phyloP scores from a whole-genome alignment of 1,140 invertebrate genomes.

The Philotrypesis tridentata region DNA sequence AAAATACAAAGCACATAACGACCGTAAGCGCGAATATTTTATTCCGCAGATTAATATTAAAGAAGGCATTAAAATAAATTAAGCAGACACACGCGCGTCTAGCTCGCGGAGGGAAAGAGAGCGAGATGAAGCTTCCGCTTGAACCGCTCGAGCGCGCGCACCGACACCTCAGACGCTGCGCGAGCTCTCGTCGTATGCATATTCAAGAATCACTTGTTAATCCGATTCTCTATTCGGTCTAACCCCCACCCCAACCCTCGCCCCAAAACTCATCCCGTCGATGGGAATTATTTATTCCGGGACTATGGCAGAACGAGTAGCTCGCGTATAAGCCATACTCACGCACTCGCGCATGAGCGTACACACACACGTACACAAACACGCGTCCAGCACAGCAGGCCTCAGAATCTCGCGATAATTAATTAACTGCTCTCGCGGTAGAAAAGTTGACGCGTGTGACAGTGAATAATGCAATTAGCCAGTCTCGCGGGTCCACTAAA shows the following conservation, averaged over 20 bases:
- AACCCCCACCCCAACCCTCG: background rate
- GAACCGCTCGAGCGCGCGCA: background rate
- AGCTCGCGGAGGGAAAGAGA: too few species aligned
- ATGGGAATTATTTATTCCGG: slow-evolving; percentile 5
- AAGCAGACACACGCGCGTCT: background rate
- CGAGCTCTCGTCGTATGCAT: background rate
- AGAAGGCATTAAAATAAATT: background rate
- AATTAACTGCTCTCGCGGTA: slow-evolving; percentile 53
- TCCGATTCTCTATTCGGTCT: background rate
- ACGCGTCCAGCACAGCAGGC: background rate
- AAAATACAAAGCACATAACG: too few species aligned
- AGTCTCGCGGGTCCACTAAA: slow-evolving; percentile 54
- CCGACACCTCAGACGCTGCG: background rate
- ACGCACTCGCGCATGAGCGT: too few species aligned
- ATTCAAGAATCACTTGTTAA: slow-evolving; percentile 22
- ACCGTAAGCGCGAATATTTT: too few species aligned
- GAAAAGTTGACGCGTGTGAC: slow-evolving; percentile 52
- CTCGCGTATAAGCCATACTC: too few species aligned
- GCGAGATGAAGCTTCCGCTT: background rate
- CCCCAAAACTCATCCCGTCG: background rate
- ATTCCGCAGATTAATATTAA: background rate
- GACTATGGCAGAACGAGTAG: too few species aligned
- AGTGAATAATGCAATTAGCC: slow-evolving; percentile 61
- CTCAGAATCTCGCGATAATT: slow-evolving; percentile 52
- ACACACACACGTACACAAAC: too few species aligned